Percentiles rank a stretch among this genome's conserved stretches.
phyloP scores from a whole-genome alignment of 2,797 vertebrate species.

The Tenualosa thibaudeaui region DNA sequence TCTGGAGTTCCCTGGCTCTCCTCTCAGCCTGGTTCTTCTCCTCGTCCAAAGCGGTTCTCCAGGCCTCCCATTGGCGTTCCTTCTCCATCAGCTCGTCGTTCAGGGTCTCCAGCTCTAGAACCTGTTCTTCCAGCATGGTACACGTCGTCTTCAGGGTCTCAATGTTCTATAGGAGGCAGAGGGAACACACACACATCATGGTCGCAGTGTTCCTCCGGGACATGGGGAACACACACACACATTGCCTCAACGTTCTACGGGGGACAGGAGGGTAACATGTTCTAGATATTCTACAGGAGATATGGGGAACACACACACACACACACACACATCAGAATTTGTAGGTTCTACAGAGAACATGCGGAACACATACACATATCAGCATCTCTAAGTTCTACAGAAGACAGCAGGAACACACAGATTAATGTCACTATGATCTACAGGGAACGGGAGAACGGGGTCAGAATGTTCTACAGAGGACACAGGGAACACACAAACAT shows the following conservation, averaged over 20 bases:
- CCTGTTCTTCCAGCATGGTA: slow-evolving; percentile 98
- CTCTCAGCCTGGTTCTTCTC: slow-evolving; percentile 95
- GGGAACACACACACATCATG: slow-evolving; percentile 40
- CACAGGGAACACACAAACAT: not conserved
- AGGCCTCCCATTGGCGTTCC: slow-evolving; percentile 94
- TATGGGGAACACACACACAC: not conserved
- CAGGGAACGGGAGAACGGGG: too few relatives aligned
- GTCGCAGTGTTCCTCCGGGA: not conserved
- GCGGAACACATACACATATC: slow-evolving; percentile 20
- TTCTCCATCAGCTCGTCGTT: slow-evolving; percentile 94
- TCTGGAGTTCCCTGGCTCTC: slow-evolving; percentile 89
- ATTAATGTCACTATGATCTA: too few relatives aligned
- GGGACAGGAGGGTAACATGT: not conserved
- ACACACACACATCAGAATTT: not conserved
- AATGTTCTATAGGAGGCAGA: slow-evolving; percentile 65
- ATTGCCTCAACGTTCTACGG: slow-evolving; percentile 83
- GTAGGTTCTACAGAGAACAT: not conserved
- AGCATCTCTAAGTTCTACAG: not conserved
- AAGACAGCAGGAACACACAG: not conserved
- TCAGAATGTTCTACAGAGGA: not conserved
- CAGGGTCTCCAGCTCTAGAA: slow-evolving; percentile 92
- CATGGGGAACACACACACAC: not conserved
- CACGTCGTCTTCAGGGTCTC: slow-evolving; percentile 98
- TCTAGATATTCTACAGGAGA: not conserved
- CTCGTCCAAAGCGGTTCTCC: slow-evolving; percentile 89